Conservation (phyloP, 2,888 invertebrate species). For the Blastobasis lacticolella region DNA sequence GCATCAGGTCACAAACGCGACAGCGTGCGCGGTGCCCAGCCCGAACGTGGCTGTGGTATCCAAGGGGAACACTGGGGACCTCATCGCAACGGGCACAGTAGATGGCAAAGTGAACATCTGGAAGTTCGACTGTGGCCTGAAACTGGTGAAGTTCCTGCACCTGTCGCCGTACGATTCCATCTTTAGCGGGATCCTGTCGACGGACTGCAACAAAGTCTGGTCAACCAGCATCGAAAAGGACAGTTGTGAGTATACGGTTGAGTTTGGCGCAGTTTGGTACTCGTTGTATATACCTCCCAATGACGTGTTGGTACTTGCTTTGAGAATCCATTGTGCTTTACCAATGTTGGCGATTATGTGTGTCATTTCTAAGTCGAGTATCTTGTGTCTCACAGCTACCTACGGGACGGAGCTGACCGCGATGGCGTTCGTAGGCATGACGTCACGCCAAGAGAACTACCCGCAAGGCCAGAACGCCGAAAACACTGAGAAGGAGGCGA, state of each 20-base stretch:
- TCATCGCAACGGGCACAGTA: constrained; percentile 72
- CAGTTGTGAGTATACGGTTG: constrained; percentile 42
- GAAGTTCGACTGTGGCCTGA: constrained; percentile 87
- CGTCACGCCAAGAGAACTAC: constrained; percentile 47
- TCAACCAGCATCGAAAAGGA: constrained; percentile 63
- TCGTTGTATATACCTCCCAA: no score
- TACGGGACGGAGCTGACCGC: constrained; percentile 61
- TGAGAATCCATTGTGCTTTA: no score
- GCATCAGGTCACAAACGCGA: constrained; percentile 81
- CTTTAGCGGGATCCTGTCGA: constrained; percentile 58
- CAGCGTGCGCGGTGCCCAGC: constrained; percentile 81
- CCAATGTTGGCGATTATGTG: no score
- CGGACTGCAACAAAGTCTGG: constrained; percentile 63
- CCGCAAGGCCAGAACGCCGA: constrained; percentile 48
- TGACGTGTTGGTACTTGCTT: no score
- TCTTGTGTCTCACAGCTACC: constrained; percentile 36
- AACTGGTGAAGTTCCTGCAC: constrained; percentile 76
- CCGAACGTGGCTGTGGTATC: constrained; percentile 73
- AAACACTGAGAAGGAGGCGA: constrained; percentile 47
- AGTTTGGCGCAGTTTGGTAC: no score
- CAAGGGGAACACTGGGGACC: constrained; percentile 74
- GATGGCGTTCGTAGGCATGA: constrained; percentile 62
- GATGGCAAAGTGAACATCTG: constrained; percentile 85
- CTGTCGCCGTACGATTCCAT: constrained; percentile 66
- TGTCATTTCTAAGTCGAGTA: not conserved